Evolutionary conservation across 2,797 vertebrate genomes (phyloP).

Genomic region (Ptychobarbus kaznakovi): DNA sequence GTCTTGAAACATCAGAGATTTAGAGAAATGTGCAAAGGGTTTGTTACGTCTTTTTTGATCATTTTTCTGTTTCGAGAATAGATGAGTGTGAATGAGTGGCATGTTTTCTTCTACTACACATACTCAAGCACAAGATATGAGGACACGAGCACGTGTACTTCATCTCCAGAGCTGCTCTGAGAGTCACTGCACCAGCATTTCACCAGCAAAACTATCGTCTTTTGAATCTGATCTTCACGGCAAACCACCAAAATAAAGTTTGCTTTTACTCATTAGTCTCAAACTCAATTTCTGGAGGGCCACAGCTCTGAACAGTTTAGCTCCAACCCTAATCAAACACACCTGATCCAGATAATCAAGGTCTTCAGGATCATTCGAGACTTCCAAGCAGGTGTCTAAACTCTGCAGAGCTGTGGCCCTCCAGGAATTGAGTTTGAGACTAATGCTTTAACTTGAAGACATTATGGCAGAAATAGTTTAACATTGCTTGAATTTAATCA

Average conservation of each 20-base stretch:
- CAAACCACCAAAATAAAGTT: not conserved
- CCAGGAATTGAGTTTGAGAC: no score
- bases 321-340: no score
- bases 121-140: not conserved
- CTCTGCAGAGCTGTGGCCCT: no score
- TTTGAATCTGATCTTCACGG: not conserved
- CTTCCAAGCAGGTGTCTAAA: no score
- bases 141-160: no score
- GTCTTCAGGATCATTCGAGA: no score
- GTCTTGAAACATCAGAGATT: conserved; percentile 48
- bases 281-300: no score
- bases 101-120: not conserved
- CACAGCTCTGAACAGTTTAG: no score
- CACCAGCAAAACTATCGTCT: not conserved
- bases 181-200: not conserved
- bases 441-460: not conserved
- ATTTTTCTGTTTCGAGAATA: conserved; percentile 37
- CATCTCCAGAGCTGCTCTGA: not conserved
- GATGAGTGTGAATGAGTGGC: not conserved
- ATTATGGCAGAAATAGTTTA: not conserved
- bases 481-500: not conserved
- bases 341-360: no score
- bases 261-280: no score
- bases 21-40: not conserved
- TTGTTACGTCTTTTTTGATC: conserved; percentile 39